A percentile compares a stretch with the other conserved stretches of the same genome.
Conservation (phyloP, 2,888 invertebrate species). For the Suillia variegata region DNA sequence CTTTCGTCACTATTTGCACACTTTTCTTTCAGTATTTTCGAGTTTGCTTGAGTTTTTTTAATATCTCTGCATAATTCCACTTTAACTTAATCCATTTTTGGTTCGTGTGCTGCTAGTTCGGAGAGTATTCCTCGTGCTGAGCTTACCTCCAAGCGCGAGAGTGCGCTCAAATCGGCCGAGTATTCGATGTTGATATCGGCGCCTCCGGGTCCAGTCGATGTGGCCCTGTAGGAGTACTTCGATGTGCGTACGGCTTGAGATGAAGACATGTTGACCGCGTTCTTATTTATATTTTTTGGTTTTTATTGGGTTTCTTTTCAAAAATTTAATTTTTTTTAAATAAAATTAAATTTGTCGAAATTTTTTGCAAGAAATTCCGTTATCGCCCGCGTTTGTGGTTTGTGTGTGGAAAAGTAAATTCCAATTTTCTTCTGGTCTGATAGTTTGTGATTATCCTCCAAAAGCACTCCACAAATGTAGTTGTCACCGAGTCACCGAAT, state of each 20-base stretch:
- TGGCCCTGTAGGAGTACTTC: conserved; percentile 91
- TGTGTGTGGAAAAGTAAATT: conserved; percentile 20
- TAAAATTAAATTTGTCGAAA: conserved; percentile 25
- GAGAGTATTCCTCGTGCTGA: not conserved
- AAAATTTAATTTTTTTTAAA: conserved; percentile 19
- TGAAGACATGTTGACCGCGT: conserved; percentile 69
- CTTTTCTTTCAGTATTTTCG: not conserved
- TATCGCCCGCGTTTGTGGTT: conserved; percentile 35
- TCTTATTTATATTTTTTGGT: conserved; percentile 32
- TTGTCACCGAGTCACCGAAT: conserved; percentile 62
- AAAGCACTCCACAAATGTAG: conserved; percentile 53
- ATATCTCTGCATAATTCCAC: not conserved
- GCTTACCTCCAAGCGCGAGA: conserved; percentile 94
- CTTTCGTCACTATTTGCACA: not conserved
- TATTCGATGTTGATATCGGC: conserved; percentile 96
- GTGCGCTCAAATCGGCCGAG: conserved; percentile 90
- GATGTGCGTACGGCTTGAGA: conserved; percentile 81
- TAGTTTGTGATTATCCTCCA: not conserved
- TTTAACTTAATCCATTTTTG: not conserved
- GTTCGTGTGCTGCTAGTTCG: not conserved
- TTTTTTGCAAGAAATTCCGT: conserved; percentile 30
- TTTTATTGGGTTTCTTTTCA: conserved; percentile 29
- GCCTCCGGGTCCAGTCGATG: conserved; percentile 79
- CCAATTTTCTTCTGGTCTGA: conserved; percentile 9
- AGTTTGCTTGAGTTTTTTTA: not conserved